These are phyloP conservation scores for Xiphophorus maculatus DNA, from an alignment of 2,113 vertebrate species.

Conservation along the genomic window DNA sequence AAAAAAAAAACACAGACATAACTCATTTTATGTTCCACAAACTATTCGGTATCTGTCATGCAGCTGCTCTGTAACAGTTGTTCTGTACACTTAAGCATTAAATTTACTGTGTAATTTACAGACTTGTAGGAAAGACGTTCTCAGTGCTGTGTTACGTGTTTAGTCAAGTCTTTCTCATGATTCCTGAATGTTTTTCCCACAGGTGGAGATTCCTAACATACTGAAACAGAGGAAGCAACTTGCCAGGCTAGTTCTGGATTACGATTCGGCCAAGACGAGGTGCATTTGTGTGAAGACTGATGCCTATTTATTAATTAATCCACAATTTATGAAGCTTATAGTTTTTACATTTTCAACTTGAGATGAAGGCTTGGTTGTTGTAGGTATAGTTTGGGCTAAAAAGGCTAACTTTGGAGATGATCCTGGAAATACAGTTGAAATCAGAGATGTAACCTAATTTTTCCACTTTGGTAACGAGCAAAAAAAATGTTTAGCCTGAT, in stretches of 20 bases:
- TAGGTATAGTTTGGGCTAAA: no score
- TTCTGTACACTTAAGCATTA: slow-evolving; percentile 3
- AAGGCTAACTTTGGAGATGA: background rate
- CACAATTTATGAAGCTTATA: background rate
- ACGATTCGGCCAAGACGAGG: slow-evolving; percentile 94
- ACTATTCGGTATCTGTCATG: background rate
- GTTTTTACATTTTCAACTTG: background rate
- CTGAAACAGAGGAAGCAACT: slow-evolving; percentile 96
- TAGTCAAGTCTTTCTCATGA: background rate
- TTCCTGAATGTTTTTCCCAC: slow-evolving; percentile 19
- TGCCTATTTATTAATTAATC: background rate
- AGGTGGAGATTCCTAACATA: slow-evolving; percentile 96
- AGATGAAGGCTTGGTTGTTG: background rate
- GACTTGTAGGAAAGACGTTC: slow-evolving; percentile 4
- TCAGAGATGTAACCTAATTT: no score
- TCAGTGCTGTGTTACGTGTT: background rate
- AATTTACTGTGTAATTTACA: slow-evolving; percentile 9
- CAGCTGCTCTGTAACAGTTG: background rate
- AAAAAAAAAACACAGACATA: background rate
- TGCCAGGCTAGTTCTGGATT: slow-evolving; percentile 92
- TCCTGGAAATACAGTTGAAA: no score
- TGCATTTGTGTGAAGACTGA: slow-evolving; percentile 48
- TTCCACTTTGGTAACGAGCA: background rate
- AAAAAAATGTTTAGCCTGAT: background rate
- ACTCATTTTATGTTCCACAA: background rate